Base-by-base conservation (phyloP, 2,797 vertebrate genomes). In the Urocyon cinereoargenteus region DNA sequence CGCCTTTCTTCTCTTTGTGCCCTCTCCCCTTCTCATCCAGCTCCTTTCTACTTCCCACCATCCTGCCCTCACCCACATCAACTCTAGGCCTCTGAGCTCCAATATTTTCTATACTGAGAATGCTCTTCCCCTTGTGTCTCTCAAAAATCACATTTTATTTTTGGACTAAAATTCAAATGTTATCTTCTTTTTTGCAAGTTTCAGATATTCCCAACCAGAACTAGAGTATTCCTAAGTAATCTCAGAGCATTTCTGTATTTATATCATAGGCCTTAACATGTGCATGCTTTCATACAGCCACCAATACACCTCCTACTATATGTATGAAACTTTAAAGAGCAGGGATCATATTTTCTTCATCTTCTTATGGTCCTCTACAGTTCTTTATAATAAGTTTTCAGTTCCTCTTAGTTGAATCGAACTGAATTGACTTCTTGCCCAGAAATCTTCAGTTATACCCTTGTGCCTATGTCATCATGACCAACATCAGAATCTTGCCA, bases 321-420 rank as follows among this genome's bases (percentile, higher is more conserved):
- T 55, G 75, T 51, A 81, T 34, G 28, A 96, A 91, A 55, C 68
- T 83, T 84, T 83, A 61, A 93, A 64, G 14, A 64, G 13, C 77
- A 73, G n/a, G 78, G 10, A 61, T n/a, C 66, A 95, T 59, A 91
- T 61, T 86, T 75, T 79, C 26, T 53, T 96, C 87, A 79, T 28
- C 13, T 49, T 82, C 61, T 64, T 72, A n/a, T 31, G 26, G 78
- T 53, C 61, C 61, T 75, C 51, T 81, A n/a, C 1, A 36, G 10
- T n/a, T 40, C 26, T 16, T 70, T 64, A 55, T 36, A 40, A 64
- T 31, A 34, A 77, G 34, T n/a, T 78, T 72, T 68, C 31, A 31
- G 14, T 86, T 79, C 36, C 83, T 82, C 1, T 82, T 51, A 82
- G 31, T 36, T 66, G 24, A 93, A 89, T 26, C 79, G 40, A 66